phyloP scores from a whole-genome alignment of 2,113 vertebrate species.

The Mormyrus lacerda region DNA sequence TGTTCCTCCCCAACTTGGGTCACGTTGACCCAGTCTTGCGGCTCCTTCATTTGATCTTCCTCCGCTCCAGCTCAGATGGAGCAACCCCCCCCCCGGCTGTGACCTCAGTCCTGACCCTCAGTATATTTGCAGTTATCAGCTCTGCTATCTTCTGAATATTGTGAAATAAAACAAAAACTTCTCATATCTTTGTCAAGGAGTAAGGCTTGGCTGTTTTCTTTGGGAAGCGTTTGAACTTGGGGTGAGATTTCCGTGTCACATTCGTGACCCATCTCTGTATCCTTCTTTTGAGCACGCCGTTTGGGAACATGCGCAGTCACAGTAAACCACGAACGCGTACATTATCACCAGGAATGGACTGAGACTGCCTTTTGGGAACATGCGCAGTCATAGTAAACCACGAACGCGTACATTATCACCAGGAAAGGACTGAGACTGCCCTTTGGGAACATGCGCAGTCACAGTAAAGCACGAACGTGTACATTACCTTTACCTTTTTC shows the following conservation, averaged over 20 bases:
- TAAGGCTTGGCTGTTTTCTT: not conserved
- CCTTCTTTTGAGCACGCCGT: not conserved
- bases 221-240: not conserved
- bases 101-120: not conserved
- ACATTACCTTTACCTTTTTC: not conserved
- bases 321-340: no score
- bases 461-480: not conserved
- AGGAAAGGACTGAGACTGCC: not conserved
- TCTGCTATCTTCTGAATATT: not conserved
- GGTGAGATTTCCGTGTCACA: not conserved
- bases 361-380: not conserved
- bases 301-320: no score
- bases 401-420: not conserved
- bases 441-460: not conserved
- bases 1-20: not conserved
- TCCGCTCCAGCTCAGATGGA: not conserved
- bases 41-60: conserved; percentile 10
- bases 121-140: not conserved
- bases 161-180: not conserved
- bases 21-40: not conserved
- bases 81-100: not conserved
- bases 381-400: not conserved
- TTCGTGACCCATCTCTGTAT: not conserved
- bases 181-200: not conserved
- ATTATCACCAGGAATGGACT: not conserved